Evolutionary conservation across 37 sponge, comb jelly and placozoan species (phyloP).

Genomic region (Hexactinellida sp.): DNA sequence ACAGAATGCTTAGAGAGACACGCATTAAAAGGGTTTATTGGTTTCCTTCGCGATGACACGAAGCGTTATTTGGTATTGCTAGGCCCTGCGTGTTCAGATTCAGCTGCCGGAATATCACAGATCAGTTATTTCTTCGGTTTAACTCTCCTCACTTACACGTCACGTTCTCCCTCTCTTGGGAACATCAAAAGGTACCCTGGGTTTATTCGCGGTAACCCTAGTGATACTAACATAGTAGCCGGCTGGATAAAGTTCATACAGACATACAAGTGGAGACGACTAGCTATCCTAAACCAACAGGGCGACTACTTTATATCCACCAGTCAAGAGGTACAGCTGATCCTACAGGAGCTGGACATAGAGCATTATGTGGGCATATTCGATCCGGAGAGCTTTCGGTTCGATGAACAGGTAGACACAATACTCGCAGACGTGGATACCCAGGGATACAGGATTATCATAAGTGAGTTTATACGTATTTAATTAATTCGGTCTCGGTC

Average conservation of each 20-base stretch:
- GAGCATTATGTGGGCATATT: constrained; percentile 11
- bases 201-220: neutral
- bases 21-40: neutral
- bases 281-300: neutral
- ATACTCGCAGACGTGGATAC: neutral
- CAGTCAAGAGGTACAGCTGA: neutral
- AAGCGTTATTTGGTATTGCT: neutral
- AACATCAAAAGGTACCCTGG: neutral
- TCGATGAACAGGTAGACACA: neutral
- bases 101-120: neutral
- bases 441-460: neutral
- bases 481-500: too few species aligned
- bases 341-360: neutral
- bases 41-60: neutral
- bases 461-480: constrained; percentile 10
- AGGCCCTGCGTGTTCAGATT: neutral
- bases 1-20: neutral
- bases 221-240: neutral
- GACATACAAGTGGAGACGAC: neutral
- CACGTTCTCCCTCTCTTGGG: neutral
- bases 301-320: neutral
- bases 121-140: neutral
- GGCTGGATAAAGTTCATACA: neutral
- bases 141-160: neutral
- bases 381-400: neutral